These are phyloP conservation scores for Oconnorella tubifera DNA, from an alignment of 2,888 invertebrate species.

Conservation along the genomic window DNA sequence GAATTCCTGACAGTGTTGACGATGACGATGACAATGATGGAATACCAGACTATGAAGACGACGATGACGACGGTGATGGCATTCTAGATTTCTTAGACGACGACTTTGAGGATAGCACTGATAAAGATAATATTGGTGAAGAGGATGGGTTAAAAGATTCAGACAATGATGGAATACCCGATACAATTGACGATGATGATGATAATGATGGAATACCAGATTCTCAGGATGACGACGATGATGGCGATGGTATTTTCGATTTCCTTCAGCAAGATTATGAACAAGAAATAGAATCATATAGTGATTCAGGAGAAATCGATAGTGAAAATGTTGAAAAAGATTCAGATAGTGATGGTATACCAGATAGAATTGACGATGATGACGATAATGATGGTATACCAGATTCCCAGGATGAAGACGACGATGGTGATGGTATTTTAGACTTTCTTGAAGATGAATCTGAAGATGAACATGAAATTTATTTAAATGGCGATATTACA, in stretches of 20 bases:
- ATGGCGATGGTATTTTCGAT: slow-evolving; percentile 45
- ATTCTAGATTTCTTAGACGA: slow-evolving; percentile 31
- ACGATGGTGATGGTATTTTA: slow-evolving; percentile 10
- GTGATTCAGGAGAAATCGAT: neutral
- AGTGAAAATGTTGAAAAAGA: slow-evolving; percentile 5
- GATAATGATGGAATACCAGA: slow-evolving; percentile 32
- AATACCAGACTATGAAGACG: slow-evolving; percentile 35
- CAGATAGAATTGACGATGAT: slow-evolving; percentile 36
- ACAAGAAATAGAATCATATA: neutral
- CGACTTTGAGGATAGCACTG: slow-evolving; percentile 27
- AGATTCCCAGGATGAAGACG: slow-evolving; percentile 20
- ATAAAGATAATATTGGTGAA: slow-evolving; percentile 14
- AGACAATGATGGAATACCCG: slow-evolving; percentile 27
- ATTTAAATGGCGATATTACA: no score
- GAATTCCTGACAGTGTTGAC: slow-evolving; percentile 29
- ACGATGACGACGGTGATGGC: slow-evolving; percentile 33
- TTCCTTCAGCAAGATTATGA: slow-evolving; percentile 10
- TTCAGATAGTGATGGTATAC: slow-evolving; percentile 26
- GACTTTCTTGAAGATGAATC: slow-evolving; percentile 34
- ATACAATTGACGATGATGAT: slow-evolving; percentile 30
- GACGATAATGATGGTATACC: slow-evolving; percentile 32
- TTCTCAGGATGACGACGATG: slow-evolving; percentile 27
- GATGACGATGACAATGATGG: slow-evolving; percentile 22
- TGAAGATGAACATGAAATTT: no score
- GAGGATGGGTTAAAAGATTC: slow-evolving; percentile 26